These are phyloP conservation scores for Echinometra lucunter DNA, from an alignment of 53 echinoderm and acorn worm genomes.

Conservation along the genomic window DNA sequence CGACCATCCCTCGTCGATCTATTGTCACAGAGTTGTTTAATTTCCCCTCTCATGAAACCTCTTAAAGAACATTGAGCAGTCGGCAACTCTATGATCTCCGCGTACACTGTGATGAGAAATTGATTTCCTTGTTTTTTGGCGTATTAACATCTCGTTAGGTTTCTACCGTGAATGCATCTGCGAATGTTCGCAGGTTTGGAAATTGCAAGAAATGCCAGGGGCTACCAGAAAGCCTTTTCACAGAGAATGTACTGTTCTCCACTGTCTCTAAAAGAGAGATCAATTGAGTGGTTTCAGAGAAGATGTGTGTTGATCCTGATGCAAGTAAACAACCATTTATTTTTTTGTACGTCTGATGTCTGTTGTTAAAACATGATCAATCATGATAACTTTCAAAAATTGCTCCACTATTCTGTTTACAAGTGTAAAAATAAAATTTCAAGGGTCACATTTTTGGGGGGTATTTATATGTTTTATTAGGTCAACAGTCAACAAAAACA, in stretches of 20 bases:
- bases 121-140: conserved; percentile 41
- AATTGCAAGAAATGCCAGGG: background rate
- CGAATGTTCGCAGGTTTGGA: conserved; percentile 6
- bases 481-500: too few relatives aligned
- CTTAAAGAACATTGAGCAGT: background rate
- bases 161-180: background rate
- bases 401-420: background rate
- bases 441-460: too few relatives aligned
- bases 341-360: background rate
- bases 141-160: conserved; percentile 33
- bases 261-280: background rate
- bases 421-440: too few relatives aligned
- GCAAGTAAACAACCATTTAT: background rate
- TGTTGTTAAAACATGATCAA: background rate
- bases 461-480: too few relatives aligned
- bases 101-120: conserved; percentile 29
- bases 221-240: background rate
- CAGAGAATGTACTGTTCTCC: background rate
- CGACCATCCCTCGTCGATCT: background rate
- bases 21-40: conserved; percentile 44
- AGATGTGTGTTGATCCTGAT: background rate
- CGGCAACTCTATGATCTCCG: conserved; percentile 7
- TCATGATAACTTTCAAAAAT: background rate
- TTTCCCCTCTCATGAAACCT: conserved; percentile 40
- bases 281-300: background rate